phyloP scores from a whole-genome alignment of 2,888 invertebrate species.

The Ochropleura leucogaster region DNA sequence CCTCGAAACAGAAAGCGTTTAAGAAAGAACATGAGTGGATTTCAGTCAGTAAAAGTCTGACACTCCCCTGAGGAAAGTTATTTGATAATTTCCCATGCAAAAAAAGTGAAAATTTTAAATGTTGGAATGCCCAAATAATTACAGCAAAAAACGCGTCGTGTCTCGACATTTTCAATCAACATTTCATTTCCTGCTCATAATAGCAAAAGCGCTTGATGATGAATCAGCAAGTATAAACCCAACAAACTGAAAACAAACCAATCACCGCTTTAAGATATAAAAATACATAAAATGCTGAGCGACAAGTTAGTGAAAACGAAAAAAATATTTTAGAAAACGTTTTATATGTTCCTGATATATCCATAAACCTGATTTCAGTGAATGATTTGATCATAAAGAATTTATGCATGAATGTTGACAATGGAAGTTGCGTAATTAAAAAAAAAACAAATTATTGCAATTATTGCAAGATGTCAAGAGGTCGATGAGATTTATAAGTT shows the following conservation, averaged over 20 bases:
- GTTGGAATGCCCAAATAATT: constrained; percentile 11
- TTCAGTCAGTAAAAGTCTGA: no score
- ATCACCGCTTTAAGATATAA: constrained; percentile 6
- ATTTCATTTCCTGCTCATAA: constrained; percentile 51
- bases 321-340: no score
- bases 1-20: no score
- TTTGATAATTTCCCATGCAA: no score
- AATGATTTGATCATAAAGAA: constrained; percentile 2
- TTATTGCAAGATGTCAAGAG: neutral
- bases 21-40: no score
- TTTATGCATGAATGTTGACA: neutral
- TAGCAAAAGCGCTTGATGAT: constrained; percentile 27
- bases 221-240: constrained; percentile 35
- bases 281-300: constrained; percentile 15
- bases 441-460: neutral
- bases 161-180: constrained; percentile 42
- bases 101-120: neutral
- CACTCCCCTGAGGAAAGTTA: no score
- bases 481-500: neutral
- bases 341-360: neutral
- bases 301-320: no score
- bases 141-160: constrained; percentile 22
- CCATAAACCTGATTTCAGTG: neutral
- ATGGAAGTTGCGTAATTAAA: neutral
- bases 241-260: constrained; percentile 45